Percentiles rank a stretch among this genome's conserved stretches.
Conservation (phyloP, 2,797 vertebrate species). For the Capromys pilorides region DNA sequence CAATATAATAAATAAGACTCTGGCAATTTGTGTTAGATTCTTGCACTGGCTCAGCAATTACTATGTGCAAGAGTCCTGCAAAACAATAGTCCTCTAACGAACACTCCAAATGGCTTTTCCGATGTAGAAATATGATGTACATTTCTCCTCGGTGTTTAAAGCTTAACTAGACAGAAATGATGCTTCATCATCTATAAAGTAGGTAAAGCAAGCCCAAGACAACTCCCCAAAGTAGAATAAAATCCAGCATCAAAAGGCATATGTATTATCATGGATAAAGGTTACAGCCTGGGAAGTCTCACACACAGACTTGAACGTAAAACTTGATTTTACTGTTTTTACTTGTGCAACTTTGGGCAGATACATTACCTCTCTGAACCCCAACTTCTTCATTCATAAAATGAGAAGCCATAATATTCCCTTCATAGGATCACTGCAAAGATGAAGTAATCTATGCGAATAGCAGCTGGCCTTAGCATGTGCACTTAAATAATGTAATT, state of each 20-base stretch:
- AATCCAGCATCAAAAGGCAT: constrained; percentile 41
- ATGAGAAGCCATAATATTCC: background rate
- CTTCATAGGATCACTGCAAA: background rate
- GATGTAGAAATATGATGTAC: constrained; percentile 60
- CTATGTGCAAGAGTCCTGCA: constrained; percentile 40
- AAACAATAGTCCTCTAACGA: constrained; percentile 12
- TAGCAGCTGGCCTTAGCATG: background rate
- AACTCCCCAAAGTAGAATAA: constrained; percentile 65
- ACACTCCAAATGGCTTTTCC: constrained; percentile 57
- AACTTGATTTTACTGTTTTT: constrained; percentile 13
- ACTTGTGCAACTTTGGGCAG: background rate
- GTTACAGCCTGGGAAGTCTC: background rate
- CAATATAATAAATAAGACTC: constrained; percentile 76
- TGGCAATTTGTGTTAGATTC: constrained; percentile 68
- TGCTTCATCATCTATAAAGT: constrained; percentile 71
- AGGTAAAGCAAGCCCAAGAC: constrained; percentile 63
- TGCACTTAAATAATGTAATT: background rate
- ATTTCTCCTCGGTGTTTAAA: constrained; percentile 66
- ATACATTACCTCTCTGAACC: background rate
- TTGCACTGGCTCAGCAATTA: constrained; percentile 59
- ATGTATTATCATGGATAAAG: constrained; percentile 25
- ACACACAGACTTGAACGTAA: constrained; percentile 38
- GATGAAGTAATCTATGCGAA: background rate
- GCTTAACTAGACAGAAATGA: constrained; percentile 69
- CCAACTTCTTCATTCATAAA: constrained; percentile 49